Evolutionary conservation across 1,140 invertebrate genomes (phyloP), one percentile per base, ranked within the genome.

Genomic region (Leucophenga varia): DNA sequence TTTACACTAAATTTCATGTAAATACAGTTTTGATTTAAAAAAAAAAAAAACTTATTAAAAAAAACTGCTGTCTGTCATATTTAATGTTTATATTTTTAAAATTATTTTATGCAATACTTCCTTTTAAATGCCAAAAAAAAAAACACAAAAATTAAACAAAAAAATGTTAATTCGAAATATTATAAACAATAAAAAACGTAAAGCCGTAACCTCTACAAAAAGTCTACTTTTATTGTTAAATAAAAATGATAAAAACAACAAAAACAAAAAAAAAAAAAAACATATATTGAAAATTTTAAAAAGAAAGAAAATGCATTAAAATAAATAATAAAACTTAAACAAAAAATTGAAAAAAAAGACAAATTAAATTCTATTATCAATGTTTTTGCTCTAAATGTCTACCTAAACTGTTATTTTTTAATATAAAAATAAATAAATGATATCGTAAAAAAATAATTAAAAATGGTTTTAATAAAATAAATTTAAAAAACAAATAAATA

Each of bases 301-400:
- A n/a, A n/a, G n/a, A n/a, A n/a, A n/a, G n/a, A n/a, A n/a, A n/a
- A n/a, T n/a, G n/a, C n/a, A n/a, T n/a, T n/a, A n/a, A n/a, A n/a
- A n/a, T n/a, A 19, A 37, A 46, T 32, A 43, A 2, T 14, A 45
- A 25, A 17, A 43, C n/a, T n/a, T n/a, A n/a, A n/a, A n/a, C n/a
- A n/a, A n/a, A n/a, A n/a, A n/a, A n/a, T n/a, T n/a, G n/a, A n/a
- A n/a, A n/a, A n/a, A n/a, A 49, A 38, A 35, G 47, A 54, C 28
- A n/a, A 16, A 49, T 59, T 39, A 61, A 52, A 61, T 56, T 63
- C 63, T 67, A 67, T 67, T 67, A 67, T 67, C 54, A 63, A 67
- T 67, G 63, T 67, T 67, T 67, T 67, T 67, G 63, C 63, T 67
- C 63, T 67, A 67, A 67, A 67, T 67, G 63, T 67, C 63, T 67